These are phyloP conservation scores for Podarcis lilfordi DNA, from an alignment of 2,797 vertebrate genomes.

Conservation along the genomic window DNA sequence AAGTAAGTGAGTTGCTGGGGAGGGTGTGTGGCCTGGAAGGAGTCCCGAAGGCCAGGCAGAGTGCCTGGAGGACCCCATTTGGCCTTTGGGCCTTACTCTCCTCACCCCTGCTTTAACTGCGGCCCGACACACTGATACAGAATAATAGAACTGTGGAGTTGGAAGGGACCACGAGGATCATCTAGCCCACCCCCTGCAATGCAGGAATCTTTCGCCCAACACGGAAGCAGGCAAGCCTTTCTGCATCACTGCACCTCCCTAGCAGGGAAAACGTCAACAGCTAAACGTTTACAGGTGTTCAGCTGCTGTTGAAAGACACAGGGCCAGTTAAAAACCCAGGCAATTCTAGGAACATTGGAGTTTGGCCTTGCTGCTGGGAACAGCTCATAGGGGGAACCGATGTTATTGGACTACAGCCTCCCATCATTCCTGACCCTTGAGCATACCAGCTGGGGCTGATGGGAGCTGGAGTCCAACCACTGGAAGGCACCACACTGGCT, in stretches of 20 bases:
- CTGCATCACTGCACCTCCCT: not conserved
- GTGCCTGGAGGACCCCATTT: not conserved
- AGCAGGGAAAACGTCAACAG: not conserved
- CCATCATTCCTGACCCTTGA: not conserved
- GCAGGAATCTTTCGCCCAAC: no score
- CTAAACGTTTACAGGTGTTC: not conserved
- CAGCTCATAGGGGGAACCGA: not conserved
- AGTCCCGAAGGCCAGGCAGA: no score
- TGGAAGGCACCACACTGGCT: not conserved
- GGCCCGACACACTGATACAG: not conserved
- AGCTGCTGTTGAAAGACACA: not conserved
- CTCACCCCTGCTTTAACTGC: not conserved
- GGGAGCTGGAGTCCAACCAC: not conserved
- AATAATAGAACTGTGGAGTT: no score
- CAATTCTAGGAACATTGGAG: not conserved
- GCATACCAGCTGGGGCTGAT: not conserved
- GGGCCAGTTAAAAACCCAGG: not conserved
- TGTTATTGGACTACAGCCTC: not conserved
- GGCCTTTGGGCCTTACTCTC: not conserved
- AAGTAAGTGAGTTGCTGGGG: no score
- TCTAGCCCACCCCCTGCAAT: no score
- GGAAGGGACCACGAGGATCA: no score
- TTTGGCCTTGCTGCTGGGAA: not conserved
- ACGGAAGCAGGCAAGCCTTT: not conserved
- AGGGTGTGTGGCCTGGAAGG: no score